Base-by-base conservation (phyloP, 1,140 invertebrate species). In the Theocolax elegans region DNA sequence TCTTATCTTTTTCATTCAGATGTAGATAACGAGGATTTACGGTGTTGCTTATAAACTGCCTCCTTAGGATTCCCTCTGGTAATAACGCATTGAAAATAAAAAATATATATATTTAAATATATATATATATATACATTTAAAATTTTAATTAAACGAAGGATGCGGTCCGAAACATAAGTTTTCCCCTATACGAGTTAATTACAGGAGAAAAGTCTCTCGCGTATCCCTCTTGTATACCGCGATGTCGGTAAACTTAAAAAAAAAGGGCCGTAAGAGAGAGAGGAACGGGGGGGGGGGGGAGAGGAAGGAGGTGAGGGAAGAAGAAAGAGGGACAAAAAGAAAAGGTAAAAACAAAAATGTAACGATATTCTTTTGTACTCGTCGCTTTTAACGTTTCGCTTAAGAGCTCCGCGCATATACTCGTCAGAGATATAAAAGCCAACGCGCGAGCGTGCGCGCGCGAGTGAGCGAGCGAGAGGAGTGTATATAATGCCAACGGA, bases 1-100 rank as follows among this genome's bases (percentile, higher is more conserved):
- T 53, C 56, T 68, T 68, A 68, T 68, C 67, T 62, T 1, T 23
- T 38, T 15, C 31, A 51, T 51, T 49, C 31, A 49, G 27, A 29
- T 27, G 19, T n/a, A 54, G 64, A 67, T 67, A 67, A 67, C n/a
- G 54, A 3, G 10, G 42, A 25, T 44, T 40, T 60, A 31, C 38
- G 56, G 29, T 25, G 23, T 8, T 21, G 40, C 27, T 35, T 46
- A 21, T 58, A 67, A 56, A 67, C 58, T 59, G 27, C 54, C 54
- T 67, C 17, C 54, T 56, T 29, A 25, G 13, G n/a, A 0, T 46
- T 31, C 29, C 12, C 53, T 35, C 31, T 35, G 13, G 6, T 53
- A 67, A 31, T n/a, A 31, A 29, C 21, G 35, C 15, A 53, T 42
- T 44, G 1, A 0, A 58, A 46, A n/a, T n/a, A n/a, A n/a, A n/a